Evolutionary conservation across 1,140 invertebrate species (phyloP), one percentile per base, ranked within the genome.

Genomic region (Drosophila equinoxialis): DNA sequence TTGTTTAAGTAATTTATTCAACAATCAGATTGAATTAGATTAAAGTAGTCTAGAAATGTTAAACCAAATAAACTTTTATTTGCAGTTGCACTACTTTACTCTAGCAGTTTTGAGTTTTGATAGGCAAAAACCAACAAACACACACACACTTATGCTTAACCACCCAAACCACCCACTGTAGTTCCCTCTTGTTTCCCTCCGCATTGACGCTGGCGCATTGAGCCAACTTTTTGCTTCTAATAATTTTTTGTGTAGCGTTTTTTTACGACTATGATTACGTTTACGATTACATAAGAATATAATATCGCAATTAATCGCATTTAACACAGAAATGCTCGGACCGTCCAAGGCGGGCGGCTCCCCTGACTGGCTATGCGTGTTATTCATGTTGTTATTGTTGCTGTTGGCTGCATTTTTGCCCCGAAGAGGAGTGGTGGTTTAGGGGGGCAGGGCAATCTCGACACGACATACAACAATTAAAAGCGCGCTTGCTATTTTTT

Each of bases 281-380:
- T 87, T 89, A 87, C 83, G 83, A 87, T 87, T 87, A 87, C 83
- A 87, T 87, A 87, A 87, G 83, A 89, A 87, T 87, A 87, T 87
- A 87, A 87, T 87, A 87, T 87, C 83, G 83, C 83, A 87, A 87
- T 87, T 87, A 87, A 87, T 87, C 83, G 83, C 83, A 74, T 87
- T 87, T 87, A 87, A 87, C 83, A 87, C 83, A 87, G 83, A 87
- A 87, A 89, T 87, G 84, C 74, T 89, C 70, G 76, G 79, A 75
- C 75, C 75, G 71, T 81, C 77, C 82, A 73, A 81, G 78, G 78
- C 66, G 71, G 71, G 42, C 59, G 65, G 51, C 65, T 5, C 33
- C 17, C 17, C n/a, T 62, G 33, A 57, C 59, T 39, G 71, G 79
- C 83, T 81, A 72, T 80, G 81, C 81, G 79, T 86, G 83, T 67